phyloP scores from a whole-genome alignment of 1,140 invertebrate species.

The Apis dorsata region DNA sequence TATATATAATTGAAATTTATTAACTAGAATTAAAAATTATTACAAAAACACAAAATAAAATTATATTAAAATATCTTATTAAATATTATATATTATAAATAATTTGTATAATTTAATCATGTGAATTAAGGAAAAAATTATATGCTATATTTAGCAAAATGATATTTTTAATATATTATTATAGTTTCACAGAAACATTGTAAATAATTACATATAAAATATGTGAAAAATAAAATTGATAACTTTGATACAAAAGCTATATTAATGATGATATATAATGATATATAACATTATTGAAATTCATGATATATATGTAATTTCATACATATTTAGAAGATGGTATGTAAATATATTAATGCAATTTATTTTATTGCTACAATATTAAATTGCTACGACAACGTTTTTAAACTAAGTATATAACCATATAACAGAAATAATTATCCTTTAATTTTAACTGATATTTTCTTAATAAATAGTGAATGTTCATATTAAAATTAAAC shows the following conservation, averaged over 20 bases:
- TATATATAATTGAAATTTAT: too few relatives aligned
- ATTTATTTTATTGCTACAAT: neutral
- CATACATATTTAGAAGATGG: neutral
- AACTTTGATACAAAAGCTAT: neutral
- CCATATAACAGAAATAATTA: neutral
- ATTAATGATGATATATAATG: neutral
- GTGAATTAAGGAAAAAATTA: neutral
- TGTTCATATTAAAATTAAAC: slow-evolving; percentile 1
- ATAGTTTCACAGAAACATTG: slow-evolving; percentile 20
- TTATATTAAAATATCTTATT: neutral
- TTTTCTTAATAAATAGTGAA: neutral
- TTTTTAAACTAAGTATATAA: too few relatives aligned
- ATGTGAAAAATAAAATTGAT: neutral
- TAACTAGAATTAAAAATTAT: neutral
- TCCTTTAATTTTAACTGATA: neutral
- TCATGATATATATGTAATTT: neutral
- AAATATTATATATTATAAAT: neutral
- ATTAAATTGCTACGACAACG: neutral
- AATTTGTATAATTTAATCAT: neutral
- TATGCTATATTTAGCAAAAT: neutral
- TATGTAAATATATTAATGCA: neutral
- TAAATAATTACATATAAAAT: neutral
- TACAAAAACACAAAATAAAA: neutral
- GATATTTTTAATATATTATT: neutral
- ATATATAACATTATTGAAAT: neutral